A percentile compares a stretch with the other conserved stretches of the same genome.
These are phyloP conservation scores for Ophthalmolycus amberensis DNA, from an alignment of 2,113 vertebrate species.

Conservation along the genomic window DNA sequence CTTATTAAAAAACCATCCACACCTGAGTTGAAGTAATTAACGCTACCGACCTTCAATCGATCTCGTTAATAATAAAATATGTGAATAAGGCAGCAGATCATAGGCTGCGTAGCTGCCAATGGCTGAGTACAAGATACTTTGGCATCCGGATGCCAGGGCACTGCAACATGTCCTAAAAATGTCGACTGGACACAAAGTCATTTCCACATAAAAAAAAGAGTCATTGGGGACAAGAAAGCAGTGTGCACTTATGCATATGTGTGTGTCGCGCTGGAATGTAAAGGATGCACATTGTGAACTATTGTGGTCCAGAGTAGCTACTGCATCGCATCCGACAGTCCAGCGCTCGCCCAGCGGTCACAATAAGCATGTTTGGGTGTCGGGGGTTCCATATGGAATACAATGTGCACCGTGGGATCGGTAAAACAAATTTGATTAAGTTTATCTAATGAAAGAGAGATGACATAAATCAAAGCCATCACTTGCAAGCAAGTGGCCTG, in stretches of 20 bases:
- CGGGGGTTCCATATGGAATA: neutral
- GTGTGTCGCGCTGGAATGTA: neutral
- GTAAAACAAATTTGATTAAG: constrained; percentile 33
- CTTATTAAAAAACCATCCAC: too few relatives aligned
- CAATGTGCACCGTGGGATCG: neutral
- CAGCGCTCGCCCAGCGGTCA: neutral
- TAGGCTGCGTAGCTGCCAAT: too few relatives aligned
- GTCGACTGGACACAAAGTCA: neutral
- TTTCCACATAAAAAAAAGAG: neutral
- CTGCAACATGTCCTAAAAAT: too few relatives aligned
- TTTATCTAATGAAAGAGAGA: constrained; percentile 54
- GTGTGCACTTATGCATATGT: neutral
- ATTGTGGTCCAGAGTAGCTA: neutral
- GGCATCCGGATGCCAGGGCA: too few relatives aligned
- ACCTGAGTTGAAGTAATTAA: too few relatives aligned
- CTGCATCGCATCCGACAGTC: neutral
- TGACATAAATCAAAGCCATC: constrained; percentile 27
- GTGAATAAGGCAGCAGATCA: too few relatives aligned
- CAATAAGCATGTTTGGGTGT: neutral
- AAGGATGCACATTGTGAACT: neutral
- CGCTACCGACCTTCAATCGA: too few relatives aligned
- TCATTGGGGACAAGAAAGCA: neutral
- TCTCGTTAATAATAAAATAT: too few relatives aligned
- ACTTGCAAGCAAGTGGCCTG: constrained; percentile 8
- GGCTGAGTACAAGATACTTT: too few relatives aligned